Conservation (phyloP, 2,113 vertebrate genomes). For the Etheostoma cragini region DNA sequence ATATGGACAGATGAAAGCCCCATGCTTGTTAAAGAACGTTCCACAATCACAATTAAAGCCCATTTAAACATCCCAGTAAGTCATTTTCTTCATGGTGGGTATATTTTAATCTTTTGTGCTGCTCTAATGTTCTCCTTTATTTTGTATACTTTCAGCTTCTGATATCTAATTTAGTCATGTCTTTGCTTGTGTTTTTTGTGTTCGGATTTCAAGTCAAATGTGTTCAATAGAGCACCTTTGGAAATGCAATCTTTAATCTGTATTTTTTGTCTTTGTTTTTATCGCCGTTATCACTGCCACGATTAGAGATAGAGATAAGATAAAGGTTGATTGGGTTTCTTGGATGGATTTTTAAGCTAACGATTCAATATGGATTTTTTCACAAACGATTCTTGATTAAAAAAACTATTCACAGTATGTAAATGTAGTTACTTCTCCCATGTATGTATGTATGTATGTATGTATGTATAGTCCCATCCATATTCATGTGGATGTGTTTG, state of each 20-base stretch:
- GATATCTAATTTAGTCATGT: constrained; percentile 3
- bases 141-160: background rate
- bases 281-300: background rate
- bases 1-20: background rate
- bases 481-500: too few species aligned
- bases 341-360: too few species aligned
- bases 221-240: constrained; percentile 4
- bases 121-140: background rate
- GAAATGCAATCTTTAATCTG: constrained; percentile 20
- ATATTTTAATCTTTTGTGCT: constrained; percentile 6
- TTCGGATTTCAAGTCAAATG: constrained; percentile 9
- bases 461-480: too few species aligned
- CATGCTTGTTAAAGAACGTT: background rate
- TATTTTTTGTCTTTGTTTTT: constrained; percentile 23
- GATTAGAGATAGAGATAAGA: constrained; percentile 31
- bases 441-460: too few species aligned
- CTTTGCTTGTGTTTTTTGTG: background rate
- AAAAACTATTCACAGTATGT: too few species aligned
- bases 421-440: too few species aligned
- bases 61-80: background rate
- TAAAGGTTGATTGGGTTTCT: constrained; percentile 17
- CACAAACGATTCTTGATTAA: too few species aligned
- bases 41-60: background rate
- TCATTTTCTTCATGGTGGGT: constrained; percentile 3
- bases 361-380: too few species aligned